Percentiles rank a stretch among this genome's conserved stretches.
Evolutionary conservation across 2,888 invertebrate species (phyloP).

Genomic region (Neoscelio sp.): DNA sequence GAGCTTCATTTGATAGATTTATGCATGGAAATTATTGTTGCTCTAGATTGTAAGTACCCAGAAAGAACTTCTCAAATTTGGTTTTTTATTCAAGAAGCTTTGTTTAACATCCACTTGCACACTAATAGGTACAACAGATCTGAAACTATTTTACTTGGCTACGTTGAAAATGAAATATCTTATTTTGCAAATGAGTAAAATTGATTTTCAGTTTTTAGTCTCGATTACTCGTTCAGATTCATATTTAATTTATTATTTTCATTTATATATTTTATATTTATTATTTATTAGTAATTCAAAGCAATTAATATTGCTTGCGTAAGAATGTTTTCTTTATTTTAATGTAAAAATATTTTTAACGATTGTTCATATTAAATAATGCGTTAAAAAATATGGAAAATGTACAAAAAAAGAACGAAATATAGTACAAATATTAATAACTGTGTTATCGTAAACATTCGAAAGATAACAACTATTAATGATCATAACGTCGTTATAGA

Average conservation of each 20-base stretch:
- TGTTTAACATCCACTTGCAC: conserved; percentile 42
- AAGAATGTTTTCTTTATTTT: not conserved
- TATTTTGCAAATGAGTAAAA: too few species aligned
- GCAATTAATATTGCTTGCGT: too few species aligned
- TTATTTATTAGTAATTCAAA: too few species aligned
- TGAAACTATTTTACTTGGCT: conserved; percentile 7
- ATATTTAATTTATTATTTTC: too few species aligned
- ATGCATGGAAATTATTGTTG: conserved; percentile 1
- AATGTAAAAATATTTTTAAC: not conserved
- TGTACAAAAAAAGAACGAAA: not conserved
- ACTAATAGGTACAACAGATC: conserved; percentile 38
- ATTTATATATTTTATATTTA: not conserved
- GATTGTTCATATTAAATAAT: not conserved
- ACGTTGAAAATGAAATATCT: not conserved
- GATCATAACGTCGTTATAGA: too few species aligned
- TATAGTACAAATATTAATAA: too few species aligned
- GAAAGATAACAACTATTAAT: too few species aligned
- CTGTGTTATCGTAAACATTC: too few species aligned
- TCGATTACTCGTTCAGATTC: too few species aligned
- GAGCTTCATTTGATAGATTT: conserved; percentile 16
- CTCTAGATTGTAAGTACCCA: conserved; percentile 24
- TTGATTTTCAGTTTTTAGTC: too few species aligned
- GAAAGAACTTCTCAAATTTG: conserved; percentile 24
- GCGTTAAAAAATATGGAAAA: not conserved
- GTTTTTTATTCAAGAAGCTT: conserved; percentile 35